Percentiles rank a stretch among this genome's conserved stretches.
Evolutionary conservation across 2,113 vertebrate genomes (phyloP).

Genomic region (Bucco capensis): DNA sequence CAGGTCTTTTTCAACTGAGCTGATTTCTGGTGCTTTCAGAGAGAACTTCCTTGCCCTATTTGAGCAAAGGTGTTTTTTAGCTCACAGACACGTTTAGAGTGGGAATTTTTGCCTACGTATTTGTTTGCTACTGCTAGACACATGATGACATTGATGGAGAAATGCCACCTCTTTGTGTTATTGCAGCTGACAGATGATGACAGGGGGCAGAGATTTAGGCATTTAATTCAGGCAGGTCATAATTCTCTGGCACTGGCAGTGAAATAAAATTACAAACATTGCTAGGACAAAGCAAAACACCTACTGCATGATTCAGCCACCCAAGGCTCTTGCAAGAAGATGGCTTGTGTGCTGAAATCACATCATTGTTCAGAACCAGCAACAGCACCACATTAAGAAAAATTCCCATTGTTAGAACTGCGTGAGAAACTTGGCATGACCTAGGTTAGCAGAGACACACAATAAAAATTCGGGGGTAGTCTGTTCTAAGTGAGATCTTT

Average conservation of each 20-base stretch:
- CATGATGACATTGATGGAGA: neutral
- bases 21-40: neutral
- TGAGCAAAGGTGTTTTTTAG: neutral
- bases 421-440: neutral
- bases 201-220: neutral
- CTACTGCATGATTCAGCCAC: neutral
- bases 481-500: neutral
- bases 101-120: neutral
- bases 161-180: neutral
- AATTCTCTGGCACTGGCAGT: neutral
- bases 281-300: neutral
- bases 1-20: no score
- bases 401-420: neutral
- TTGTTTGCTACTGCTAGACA: neutral
- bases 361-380: neutral
- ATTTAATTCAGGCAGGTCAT: neutral
- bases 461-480: neutral
- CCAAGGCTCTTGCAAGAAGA: neutral
- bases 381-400: neutral
- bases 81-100: neutral
- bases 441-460: neutral
- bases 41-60: neutral
- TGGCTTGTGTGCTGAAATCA: neutral
- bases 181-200: neutral
- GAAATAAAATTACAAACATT: neutral